These are phyloP conservation scores for Apostichopus parvimensis DNA, from an alignment of 35 echinoderm and acorn worm genomes.

Conservation along the genomic window DNA sequence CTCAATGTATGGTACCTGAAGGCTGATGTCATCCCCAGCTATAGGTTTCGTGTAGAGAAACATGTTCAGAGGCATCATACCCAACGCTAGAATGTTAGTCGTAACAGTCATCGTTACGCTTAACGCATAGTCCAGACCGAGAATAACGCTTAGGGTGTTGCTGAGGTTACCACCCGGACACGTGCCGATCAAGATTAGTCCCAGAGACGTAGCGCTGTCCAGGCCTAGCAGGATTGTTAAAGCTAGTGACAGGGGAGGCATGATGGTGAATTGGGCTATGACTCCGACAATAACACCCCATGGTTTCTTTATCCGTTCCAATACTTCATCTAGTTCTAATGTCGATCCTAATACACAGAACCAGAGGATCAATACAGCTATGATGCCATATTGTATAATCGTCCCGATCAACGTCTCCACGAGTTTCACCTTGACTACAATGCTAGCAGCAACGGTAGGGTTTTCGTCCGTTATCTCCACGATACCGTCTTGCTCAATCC, in stretches of 20 bases:
- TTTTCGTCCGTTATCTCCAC: not conserved
- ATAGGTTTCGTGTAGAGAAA: constrained; percentile 49
- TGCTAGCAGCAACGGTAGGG: not conserved
- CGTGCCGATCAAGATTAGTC: constrained; percentile 23
- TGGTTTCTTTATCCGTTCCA: constrained; percentile 30
- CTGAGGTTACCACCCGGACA: constrained; percentile 57
- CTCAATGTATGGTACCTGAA: constrained; percentile 38
- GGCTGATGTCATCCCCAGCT: not conserved
- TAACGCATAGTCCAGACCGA: constrained; percentile 42
- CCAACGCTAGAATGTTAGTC: constrained; percentile 55
- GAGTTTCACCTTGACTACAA: constrained; percentile 26
- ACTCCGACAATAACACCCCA: constrained; percentile 51
- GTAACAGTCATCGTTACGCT: constrained; percentile 62
- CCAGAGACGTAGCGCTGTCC: constrained; percentile 7
- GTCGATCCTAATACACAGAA: constrained; percentile 6
- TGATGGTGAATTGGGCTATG: constrained; percentile 47
- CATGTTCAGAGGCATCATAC: constrained; percentile 69
- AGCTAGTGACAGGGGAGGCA: constrained; percentile 35
- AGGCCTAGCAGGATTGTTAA: constrained; percentile 22
- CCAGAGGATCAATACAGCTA: constrained; percentile 14
- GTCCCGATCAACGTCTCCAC: not conserved
- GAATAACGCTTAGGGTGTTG: constrained; percentile 43
- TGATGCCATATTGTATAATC: constrained; percentile 16
- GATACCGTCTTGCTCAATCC: not conserved
- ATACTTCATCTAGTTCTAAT: constrained; percentile 1